A percentile compares a stretch with the other conserved stretches of the same genome.
Conservation (phyloP, 2,797 vertebrate species). For the Aulostomus chinensis region DNA sequence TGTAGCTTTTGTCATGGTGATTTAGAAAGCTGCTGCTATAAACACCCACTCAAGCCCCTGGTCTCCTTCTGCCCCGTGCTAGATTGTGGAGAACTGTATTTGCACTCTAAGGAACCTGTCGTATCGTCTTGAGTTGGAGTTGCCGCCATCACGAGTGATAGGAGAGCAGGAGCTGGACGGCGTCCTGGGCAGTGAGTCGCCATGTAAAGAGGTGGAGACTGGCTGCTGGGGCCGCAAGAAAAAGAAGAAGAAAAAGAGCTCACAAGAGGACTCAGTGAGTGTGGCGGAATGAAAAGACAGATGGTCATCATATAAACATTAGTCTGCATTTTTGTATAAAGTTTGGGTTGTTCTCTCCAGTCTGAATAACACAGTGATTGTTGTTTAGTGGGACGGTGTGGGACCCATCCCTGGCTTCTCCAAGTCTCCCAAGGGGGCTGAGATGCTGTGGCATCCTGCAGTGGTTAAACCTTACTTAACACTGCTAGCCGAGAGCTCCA, state of each 20-base stretch:
- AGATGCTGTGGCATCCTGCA: constrained; percentile 97
- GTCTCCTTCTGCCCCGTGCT: constrained; percentile 25
- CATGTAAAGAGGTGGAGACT: constrained; percentile 91
- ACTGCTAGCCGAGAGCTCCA: constrained; percentile 96
- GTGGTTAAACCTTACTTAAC: constrained; percentile 98
- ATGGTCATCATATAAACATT: no score
- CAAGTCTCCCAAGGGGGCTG: constrained; percentile 95
- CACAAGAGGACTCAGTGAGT: constrained; percentile 90
- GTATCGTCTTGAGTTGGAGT: constrained; percentile 94
- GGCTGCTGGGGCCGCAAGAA: constrained; percentile 98
- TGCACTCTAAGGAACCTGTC: constrained; percentile 97
- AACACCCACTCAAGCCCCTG: background rate
- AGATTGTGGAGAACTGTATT: constrained; percentile 99
- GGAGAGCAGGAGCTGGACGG: constrained; percentile 90
- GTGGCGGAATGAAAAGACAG: background rate
- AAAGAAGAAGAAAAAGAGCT: constrained; percentile 93
- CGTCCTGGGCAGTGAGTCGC: constrained; percentile 87
- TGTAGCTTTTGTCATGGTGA: constrained; percentile 35
- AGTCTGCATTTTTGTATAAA: no score
- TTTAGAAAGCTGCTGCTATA: constrained; percentile 12
- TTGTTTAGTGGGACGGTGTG: constrained; percentile 92
- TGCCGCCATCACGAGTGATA: constrained; percentile 87
- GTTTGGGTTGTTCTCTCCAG: no score
- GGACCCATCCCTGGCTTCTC: constrained; percentile 96
- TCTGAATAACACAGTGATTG: no score